A percentile compares a stretch with the other conserved stretches of the same genome.
phyloP scores from a whole-genome alignment of 2,113 vertebrate species.

The Epinephelus fuscoguttatus region DNA sequence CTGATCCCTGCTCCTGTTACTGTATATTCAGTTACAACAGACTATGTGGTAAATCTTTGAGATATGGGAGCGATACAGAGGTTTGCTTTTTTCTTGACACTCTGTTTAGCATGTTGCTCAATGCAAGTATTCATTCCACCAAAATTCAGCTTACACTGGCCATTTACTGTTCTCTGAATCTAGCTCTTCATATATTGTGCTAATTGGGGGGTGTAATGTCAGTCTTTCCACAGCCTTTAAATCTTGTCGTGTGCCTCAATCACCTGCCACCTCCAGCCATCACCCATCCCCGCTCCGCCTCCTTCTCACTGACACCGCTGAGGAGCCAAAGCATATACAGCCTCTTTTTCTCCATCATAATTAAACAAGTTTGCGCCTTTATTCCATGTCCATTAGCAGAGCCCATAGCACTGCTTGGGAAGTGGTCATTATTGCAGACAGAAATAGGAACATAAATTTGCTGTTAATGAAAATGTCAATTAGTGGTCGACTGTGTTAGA shows the following conservation, averaged over 20 bases:
- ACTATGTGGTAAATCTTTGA: background rate
- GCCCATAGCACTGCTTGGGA: constrained; percentile 85
- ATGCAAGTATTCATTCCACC: background rate
- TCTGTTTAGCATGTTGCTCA: background rate
- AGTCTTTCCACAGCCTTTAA: constrained; percentile 6
- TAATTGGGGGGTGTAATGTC: background rate
- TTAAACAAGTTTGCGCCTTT: constrained; percentile 88
- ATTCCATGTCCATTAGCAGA: constrained; percentile 91
- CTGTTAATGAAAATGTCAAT: constrained; percentile 96
- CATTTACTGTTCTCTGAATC: background rate
- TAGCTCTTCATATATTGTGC: background rate
- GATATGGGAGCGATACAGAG: background rate
- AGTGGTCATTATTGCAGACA: constrained; percentile 92
- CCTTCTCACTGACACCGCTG: constrained; percentile 51
- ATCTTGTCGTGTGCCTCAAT: constrained; percentile 15
- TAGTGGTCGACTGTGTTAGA: constrained; percentile 88
- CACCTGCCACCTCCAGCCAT: constrained; percentile 37
- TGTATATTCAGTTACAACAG: constrained; percentile 4
- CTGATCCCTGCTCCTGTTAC: background rate
- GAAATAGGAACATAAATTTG: constrained; percentile 96
- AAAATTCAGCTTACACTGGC: background rate
- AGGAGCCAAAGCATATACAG: constrained; percentile 81
- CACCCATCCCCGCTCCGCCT: constrained; percentile 15
- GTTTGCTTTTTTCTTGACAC: background rate
- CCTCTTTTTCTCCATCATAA: constrained; percentile 86